Conservation (phyloP, 2,113 vertebrate genomes). For the Rhizomys pruinosus region DNA sequence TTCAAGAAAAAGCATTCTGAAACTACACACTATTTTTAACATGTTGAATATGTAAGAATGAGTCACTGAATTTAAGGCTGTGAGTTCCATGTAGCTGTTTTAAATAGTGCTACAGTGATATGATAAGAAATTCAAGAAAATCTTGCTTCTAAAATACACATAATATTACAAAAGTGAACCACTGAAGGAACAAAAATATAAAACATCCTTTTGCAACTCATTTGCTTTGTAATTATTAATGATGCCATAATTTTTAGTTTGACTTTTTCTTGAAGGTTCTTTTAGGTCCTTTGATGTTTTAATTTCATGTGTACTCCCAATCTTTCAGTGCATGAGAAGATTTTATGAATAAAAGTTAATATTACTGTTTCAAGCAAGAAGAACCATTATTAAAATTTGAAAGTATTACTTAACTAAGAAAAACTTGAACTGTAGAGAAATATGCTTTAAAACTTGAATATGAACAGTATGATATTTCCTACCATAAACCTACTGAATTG, state of each 20-base stretch:
- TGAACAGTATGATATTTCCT: not conserved
- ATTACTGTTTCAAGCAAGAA: conserved; percentile 24
- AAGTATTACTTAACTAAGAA: conserved; percentile 12
- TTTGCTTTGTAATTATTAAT: conserved; percentile 40
- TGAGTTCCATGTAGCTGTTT: conserved; percentile 12
- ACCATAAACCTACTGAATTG: conserved; percentile 1
- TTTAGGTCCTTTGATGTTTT: conserved; percentile 55
- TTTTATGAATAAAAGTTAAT: conserved; percentile 50
- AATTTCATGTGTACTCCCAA: conserved; percentile 19
- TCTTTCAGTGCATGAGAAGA: not conserved
- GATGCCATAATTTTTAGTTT: conserved; percentile 15
- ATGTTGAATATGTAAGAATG: conserved; percentile 41
- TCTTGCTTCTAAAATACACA: not conserved
- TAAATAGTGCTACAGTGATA: not conserved
- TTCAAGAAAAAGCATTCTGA: not conserved
- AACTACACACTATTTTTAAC: conserved; percentile 30
- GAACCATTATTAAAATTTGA: conserved; percentile 13
- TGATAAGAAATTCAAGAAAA: conserved; percentile 1
- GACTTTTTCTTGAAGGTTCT: conserved; percentile 50
- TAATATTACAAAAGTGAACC: not conserved
- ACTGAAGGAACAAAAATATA: conserved; percentile 3
- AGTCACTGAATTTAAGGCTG: conserved; percentile 23
- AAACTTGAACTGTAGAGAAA: not conserved
- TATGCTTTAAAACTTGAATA: not conserved
- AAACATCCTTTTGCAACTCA: not conserved